Percentiles rank a stretch among this genome's conserved stretches.
Conservation (phyloP, 1,140 invertebrate genomes). For the Drosophila murphyi region DNA sequence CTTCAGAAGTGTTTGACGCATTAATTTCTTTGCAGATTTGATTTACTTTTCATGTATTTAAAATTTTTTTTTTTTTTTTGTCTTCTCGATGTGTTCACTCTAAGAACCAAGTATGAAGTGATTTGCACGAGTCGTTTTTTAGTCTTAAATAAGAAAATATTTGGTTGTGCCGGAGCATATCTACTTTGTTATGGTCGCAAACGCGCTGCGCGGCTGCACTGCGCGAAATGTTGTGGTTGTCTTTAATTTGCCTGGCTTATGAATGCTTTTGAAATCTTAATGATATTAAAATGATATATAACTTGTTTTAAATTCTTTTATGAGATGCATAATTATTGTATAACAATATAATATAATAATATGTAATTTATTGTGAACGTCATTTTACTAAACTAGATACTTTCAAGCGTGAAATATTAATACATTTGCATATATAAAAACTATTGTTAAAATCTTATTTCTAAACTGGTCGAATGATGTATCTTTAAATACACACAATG, state of each 20-base stretch:
- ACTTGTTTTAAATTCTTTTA: too few species aligned
- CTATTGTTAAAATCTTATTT: too few species aligned
- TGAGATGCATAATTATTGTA: too few species aligned
- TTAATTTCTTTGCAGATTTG: conserved; percentile 19
- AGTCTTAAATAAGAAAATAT: conserved; percentile 84
- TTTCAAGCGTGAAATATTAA: too few species aligned
- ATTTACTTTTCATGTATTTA: conserved; percentile 38
- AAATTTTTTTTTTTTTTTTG: conserved; percentile 46
- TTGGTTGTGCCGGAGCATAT: conserved; percentile 78
- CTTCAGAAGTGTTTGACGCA: conserved; percentile 6
- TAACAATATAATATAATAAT: too few species aligned
- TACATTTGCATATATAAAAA: too few species aligned
- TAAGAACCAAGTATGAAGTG: conserved; percentile 85
- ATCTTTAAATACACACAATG: too few species aligned
- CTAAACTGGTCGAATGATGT: too few species aligned
- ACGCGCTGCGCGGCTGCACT: conserved; percentile 69
- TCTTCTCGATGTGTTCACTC: conserved; percentile 79
- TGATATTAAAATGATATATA: not conserved
- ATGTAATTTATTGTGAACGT: too few species aligned
- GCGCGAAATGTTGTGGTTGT: conserved; percentile 44
- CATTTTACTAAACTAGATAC: too few species aligned
- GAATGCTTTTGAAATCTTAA: not conserved
- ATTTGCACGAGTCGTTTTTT: conserved; percentile 84
- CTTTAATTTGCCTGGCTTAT: not conserved
- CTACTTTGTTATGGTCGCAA: conserved; percentile 83